Evolutionary conservation across 1,140 invertebrate species (phyloP), one percentile per base, ranked within the genome.

Genomic region (Laupala kohalensis): DNA sequence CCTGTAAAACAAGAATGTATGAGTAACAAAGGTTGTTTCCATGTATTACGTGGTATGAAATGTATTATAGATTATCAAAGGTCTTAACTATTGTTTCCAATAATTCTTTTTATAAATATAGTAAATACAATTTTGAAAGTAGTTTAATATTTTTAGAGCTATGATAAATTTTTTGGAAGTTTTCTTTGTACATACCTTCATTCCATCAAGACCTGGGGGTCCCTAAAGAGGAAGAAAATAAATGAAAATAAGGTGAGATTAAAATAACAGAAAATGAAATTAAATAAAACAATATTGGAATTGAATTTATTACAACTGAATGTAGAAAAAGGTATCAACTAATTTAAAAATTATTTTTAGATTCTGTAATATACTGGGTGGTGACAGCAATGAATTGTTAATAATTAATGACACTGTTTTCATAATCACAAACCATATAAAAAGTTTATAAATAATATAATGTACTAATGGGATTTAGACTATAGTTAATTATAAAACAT

Each of bases 121-220:
- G 1, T 64, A 26, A 23, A n/a, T 73, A n/a, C 37, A 73, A 26
- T 69, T 64, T 53, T 53, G 30, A 53, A 53, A 53, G 19, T n/a
- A 62, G 15, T n/a, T 25, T 25, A n/a, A 28, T 68, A 2, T 13
- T 64, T 70, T 73, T 64, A 24, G 24, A 69, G 73, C 15, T 69
- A 25, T 63, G 23, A 69, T 53, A 6, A 1, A 68, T 19, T 28
- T 25, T 28, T 68, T 28, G 29, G 25, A 71, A 71, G 24, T 12
- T 71, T 26, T 23, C 63, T 70, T 26, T 26, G 37, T 65, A 78
- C 80, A 82, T 84, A 89, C 88, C 86, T 89, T 90, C 85, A 89
- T 89, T 78, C 88, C 88, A 82, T 90, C 88, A 75, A 89, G 81
- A 73, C 88, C 88, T 64, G 88, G 86, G 30, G 87, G 88, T 74